Conservation (phyloP, 2,113 vertebrate species). For the Leptosomus discolor region DNA sequence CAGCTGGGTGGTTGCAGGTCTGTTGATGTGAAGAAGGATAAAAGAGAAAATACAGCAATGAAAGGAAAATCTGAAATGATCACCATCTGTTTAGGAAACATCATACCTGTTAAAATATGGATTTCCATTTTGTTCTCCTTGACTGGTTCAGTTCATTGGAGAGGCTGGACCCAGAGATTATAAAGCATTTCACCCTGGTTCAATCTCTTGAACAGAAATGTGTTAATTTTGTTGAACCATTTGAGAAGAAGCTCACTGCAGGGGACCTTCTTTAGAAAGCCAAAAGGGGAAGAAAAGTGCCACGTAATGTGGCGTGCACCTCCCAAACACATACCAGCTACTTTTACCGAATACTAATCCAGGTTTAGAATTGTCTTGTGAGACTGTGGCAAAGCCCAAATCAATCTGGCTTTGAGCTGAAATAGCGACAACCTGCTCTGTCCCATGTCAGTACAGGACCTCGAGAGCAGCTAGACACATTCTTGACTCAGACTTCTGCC, state of each 20-base stretch:
- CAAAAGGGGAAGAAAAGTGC: neutral
- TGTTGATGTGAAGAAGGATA: neutral
- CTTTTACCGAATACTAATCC: neutral
- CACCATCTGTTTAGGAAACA: conserved; percentile 30
- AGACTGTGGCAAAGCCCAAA: neutral
- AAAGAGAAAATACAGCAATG: conserved; percentile 17
- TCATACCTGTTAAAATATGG: neutral
- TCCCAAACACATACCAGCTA: neutral
- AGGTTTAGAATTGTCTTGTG: neutral
- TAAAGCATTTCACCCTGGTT: neutral
- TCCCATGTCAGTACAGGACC: neutral
- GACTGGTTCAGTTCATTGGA: neutral
- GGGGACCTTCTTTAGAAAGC: neutral
- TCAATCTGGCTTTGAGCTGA: neutral
- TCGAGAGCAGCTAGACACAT: neutral
- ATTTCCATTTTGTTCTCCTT: conserved; percentile 37
- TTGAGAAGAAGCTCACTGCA: neutral
- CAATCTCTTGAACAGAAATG: neutral
- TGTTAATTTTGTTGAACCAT: neutral
- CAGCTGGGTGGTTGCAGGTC: conserved; percentile 29
- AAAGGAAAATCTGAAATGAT: conserved; percentile 18
- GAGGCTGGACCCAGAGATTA: neutral
- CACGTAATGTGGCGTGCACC: neutral
- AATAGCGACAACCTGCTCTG: neutral
- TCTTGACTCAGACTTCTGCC: conserved; percentile 23